Evolutionary conservation across 2,888 invertebrate genomes (phyloP).

Genomic region (Melanostoma scalare): DNA sequence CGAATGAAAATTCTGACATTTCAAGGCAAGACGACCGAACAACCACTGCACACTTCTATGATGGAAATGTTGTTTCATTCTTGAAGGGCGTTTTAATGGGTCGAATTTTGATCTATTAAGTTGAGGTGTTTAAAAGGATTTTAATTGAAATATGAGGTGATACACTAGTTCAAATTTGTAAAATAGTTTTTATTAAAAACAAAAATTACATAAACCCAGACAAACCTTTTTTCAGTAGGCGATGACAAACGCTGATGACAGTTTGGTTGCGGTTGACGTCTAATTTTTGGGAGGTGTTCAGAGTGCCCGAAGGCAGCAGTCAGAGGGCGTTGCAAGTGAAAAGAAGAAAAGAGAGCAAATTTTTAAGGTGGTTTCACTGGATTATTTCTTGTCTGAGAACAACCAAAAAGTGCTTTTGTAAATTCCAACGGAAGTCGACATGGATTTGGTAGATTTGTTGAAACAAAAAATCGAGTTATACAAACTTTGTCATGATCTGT

Average conservation of each 20-base stretch:
- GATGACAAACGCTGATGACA: slow-evolving; percentile 68
- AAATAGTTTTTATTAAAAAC: slow-evolving; percentile 49
- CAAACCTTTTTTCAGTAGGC: slow-evolving; percentile 58
- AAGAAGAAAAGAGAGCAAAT: neutral
- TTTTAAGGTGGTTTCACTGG: no score
- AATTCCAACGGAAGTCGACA: no score
- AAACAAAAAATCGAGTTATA: no score
- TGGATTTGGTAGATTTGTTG: no score
- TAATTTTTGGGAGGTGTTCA: slow-evolving; percentile 27
- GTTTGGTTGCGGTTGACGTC: slow-evolving; percentile 49
- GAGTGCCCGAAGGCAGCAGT: slow-evolving; percentile 4
- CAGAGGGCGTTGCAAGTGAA: slow-evolving; percentile 14
- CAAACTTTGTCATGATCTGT: no score
- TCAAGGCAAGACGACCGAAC: slow-evolving; percentile 30
- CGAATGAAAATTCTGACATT: slow-evolving; percentile 59
- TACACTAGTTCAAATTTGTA: slow-evolving; percentile 11
- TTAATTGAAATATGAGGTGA: neutral
- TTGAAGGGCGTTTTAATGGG: neutral
- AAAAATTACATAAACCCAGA: slow-evolving; percentile 70
- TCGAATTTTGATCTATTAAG: neutral
- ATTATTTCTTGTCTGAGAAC: neutral
- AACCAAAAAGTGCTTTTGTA: neutral
- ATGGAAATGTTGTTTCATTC: slow-evolving; percentile 17
- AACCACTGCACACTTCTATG: slow-evolving; percentile 63
- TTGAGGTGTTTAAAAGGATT: neutral